These are phyloP conservation scores for Drosophila ohnishii DNA, from an alignment of 1,140 invertebrate species.

Conservation along the genomic window DNA sequence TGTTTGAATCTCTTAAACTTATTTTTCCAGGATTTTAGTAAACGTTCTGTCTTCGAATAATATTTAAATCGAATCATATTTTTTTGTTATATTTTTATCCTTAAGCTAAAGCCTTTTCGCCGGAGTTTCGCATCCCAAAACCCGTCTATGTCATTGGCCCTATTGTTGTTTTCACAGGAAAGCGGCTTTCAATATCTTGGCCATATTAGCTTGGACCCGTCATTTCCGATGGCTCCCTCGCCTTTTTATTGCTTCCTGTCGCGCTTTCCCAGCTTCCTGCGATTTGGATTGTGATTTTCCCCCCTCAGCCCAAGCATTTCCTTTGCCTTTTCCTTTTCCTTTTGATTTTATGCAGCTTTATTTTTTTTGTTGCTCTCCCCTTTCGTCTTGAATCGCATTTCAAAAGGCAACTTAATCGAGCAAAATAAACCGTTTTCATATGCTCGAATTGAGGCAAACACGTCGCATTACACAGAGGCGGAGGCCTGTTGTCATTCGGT, in stretches of 20 bases:
- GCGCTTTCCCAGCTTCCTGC: conserved; percentile 60
- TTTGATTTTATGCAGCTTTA: conserved; percentile 6
- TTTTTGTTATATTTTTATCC: neutral
- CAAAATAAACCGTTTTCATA: conserved; percentile 82
- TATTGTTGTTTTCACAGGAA: conserved; percentile 51
- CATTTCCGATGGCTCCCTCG: conserved; percentile 26
- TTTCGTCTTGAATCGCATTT: conserved; percentile 55
- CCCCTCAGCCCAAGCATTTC: neutral
- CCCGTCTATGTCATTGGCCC: neutral
- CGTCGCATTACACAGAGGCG: conserved; percentile 65
- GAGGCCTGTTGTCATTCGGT: conserved; percentile 52
- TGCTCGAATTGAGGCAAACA: conserved; percentile 81
- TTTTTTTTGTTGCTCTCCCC: conserved; percentile 3
- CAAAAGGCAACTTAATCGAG: conserved; percentile 82
- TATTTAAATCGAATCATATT: neutral
- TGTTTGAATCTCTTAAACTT: neutral
- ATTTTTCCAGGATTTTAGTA: too few relatives aligned
- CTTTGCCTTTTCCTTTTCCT: neutral
- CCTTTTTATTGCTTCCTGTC: conserved; percentile 73
- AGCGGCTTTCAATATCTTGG: conserved; percentile 67
- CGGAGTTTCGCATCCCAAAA: too few relatives aligned
- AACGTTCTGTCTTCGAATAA: fast-evolving
- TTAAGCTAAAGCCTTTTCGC: neutral
- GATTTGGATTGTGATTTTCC: conserved; percentile 5
- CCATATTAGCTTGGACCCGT: conserved; percentile 10